Evolutionary conservation across 2,113 vertebrate species (phyloP).

Genomic region (Phylloscopus trochiloides): DNA sequence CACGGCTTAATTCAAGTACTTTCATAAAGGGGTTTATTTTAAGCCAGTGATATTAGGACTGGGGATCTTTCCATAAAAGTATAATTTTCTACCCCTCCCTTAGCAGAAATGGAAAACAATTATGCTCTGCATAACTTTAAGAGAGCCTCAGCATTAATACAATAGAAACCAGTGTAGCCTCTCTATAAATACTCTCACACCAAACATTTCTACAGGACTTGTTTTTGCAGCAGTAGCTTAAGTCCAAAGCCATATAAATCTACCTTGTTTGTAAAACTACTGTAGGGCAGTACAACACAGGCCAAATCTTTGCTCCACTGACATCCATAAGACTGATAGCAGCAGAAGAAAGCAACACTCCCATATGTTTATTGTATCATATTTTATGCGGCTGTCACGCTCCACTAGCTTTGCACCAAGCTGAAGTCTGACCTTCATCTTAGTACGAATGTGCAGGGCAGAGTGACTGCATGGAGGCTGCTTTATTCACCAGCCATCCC

Average conservation of each 20-base stretch:
- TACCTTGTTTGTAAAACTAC: constrained; percentile 56
- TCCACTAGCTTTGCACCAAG: neutral
- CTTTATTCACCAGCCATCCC: neutral
- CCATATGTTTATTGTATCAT: neutral
- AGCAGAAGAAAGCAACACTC: constrained; percentile 27
- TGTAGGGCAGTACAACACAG: neutral
- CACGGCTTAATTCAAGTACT: neutral
- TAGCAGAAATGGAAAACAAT: neutral
- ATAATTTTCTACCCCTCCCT: neutral
- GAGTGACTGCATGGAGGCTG: neutral
- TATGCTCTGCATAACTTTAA: neutral
- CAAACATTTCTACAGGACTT: neutral
- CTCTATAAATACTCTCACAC: neutral
- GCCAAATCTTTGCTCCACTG: neutral
- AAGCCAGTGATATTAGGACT: neutral
- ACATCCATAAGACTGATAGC: neutral
- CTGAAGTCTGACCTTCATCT: constrained; percentile 29
- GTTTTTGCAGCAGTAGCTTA: constrained; percentile 48
- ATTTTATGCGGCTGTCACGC: neutral
- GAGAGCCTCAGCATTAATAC: neutral
- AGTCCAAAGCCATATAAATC: constrained; percentile 36
- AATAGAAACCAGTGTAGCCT: neutral
- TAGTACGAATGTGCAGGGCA: neutral
- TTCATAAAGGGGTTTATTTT: neutral
- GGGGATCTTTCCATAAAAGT: neutral